Evolutionary conservation across 1,140 invertebrate species (phyloP), one percentile per base, ranked within the genome.

Genomic region (Geopemphigus sp.): DNA sequence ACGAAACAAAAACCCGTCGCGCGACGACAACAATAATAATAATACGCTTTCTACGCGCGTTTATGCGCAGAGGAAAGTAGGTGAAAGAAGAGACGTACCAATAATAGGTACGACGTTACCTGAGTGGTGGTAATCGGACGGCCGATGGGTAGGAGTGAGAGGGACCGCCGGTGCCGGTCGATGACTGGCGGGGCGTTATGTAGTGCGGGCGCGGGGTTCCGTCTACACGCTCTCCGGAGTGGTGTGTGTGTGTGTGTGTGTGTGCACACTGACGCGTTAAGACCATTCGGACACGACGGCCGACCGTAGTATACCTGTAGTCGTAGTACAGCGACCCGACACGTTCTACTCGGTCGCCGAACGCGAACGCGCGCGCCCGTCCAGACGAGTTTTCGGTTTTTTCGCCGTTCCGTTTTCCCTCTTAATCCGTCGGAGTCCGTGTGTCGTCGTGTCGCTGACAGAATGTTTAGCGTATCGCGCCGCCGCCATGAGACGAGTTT

Each of bases 1-100:
- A 32, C 11, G n/a, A 39, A 12, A 17, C 24, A 63, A 64, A 64
- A 64, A 39, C 61, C 61, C 24, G 24, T 19, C 59, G 61, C 29
- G 19, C 19, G 63, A 26, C 11, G 57, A 12, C 24, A 24, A 29
- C 63, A n/a, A 29, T 17, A 17, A 39, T 17, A 8, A 26, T 39
- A 54, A 64, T 64, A 64, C 61, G 61, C 61, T 63, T 63, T 63
- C 61, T 63, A 63, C 17, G 47, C 45, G 22, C 68, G n/a, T n/a
- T n/a, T n/a, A n/a, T n/a, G n/a, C 5, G 22, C 39, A 63, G 72
- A 76, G 74, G 74, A 78, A 78, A 78, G 74, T 78, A 78, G 74
- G 74, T 78, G 74, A 78, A 78, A 78, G 74, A 78, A 63, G n/a
- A n/a, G n/a, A n/a, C n/a, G n/a, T n/a, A n/a, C n/a, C n/a, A n/a